These are phyloP conservation scores for Cordylochernes scorpioides DNA, from an alignment of 2,888 invertebrate genomes.

Conservation along the genomic window DNA sequence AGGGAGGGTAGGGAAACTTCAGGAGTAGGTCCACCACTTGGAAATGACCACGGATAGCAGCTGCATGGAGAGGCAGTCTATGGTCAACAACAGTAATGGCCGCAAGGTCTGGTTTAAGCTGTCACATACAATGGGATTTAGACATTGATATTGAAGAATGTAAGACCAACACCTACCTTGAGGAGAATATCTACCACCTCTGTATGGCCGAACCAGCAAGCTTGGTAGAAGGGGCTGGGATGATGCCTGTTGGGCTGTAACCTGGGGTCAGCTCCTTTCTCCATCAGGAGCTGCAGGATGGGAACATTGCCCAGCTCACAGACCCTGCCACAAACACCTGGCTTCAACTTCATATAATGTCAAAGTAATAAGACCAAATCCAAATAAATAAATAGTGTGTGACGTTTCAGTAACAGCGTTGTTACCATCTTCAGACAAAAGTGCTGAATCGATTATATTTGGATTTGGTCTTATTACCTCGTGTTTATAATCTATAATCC, in stretches of 20 bases:
- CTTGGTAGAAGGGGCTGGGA: constrained; percentile 67
- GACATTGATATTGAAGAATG: too few relatives aligned
- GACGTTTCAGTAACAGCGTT: not conserved
- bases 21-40: constrained; percentile 47
- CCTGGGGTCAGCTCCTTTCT: constrained; percentile 59
- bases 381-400: not conserved
- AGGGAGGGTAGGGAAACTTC: constrained; percentile 44
- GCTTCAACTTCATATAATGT: constrained; percentile 1
- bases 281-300: constrained; percentile 46
- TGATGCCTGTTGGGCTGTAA: constrained; percentile 48
- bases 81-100: constrained; percentile 64
- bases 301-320: constrained; percentile 55
- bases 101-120: constrained; percentile 57
- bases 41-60: constrained; percentile 61
- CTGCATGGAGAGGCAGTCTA: constrained; percentile 76
- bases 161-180: constrained; percentile 22
- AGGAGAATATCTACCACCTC: constrained; percentile 48
- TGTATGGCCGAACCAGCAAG: constrained; percentile 54
- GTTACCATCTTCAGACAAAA: too few relatives aligned
- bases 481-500: too few relatives aligned
- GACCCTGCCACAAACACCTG: constrained; percentile 31
- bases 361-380: not conserved
- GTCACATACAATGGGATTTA: too few relatives aligned
- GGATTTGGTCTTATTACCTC: too few relatives aligned
- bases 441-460: too few relatives aligned